phyloP scores from a whole-genome alignment of 2,888 invertebrate species.

The Cyclophora punctaria region DNA sequence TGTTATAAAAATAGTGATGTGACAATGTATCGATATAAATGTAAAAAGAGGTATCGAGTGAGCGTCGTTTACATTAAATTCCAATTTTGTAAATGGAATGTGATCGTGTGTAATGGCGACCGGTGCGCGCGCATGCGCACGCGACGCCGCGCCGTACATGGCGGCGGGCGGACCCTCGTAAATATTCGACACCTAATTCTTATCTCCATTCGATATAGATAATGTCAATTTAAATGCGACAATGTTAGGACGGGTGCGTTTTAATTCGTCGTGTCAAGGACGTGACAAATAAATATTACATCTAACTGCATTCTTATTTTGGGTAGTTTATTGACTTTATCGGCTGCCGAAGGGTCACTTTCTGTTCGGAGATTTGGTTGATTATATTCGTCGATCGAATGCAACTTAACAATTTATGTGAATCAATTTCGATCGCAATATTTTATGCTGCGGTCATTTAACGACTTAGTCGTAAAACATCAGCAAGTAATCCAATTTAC shows the following conservation, averaged over 20 bases:
- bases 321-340: no score
- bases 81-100: conserved; percentile 51
- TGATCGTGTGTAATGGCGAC: conserved; percentile 39
- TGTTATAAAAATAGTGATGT: conserved; percentile 22
- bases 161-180: conserved; percentile 32
- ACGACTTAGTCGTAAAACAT: no score
- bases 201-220: conserved; percentile 25
- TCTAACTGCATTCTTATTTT: background rate
- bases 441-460: no score
- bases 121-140: conserved; percentile 40
- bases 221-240: conserved; percentile 18
- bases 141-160: conserved; percentile 32
- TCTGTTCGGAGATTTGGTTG: no score
- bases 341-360: no score
- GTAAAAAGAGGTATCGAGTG: conserved; percentile 25
- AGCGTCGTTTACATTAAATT: conserved; percentile 48
- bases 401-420: no score
- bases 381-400: no score
- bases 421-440: no score
- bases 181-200: conserved; percentile 57
- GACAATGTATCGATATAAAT: conserved; percentile 21
- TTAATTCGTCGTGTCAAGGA: conserved; percentile 14
- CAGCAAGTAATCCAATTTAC: no score
- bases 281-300: background rate
- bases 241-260: conserved; percentile 7